A percentile compares a stretch with the other conserved stretches of the same genome.
phyloP scores from a whole-genome alignment of 2,797 vertebrate genomes.

The Emydoidea blandingii region DNA sequence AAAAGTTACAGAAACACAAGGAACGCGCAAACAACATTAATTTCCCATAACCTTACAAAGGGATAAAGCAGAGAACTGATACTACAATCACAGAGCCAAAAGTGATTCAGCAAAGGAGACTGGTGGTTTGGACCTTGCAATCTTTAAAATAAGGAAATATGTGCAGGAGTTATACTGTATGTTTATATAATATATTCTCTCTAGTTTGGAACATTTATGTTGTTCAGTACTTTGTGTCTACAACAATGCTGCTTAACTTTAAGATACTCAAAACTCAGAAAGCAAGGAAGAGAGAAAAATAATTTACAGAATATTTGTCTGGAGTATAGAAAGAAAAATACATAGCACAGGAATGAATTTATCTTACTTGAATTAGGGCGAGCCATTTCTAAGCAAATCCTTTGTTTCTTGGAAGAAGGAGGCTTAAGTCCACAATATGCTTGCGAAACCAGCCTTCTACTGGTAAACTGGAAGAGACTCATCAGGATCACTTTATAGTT shows the following conservation, averaged over 20 bases:
- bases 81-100: neutral
- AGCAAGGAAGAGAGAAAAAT: neutral
- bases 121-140: neutral
- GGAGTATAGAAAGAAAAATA: neutral
- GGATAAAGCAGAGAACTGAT: neutral
- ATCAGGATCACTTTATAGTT: slow-evolving; percentile 74
- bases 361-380: slow-evolving; percentile 88
- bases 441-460: slow-evolving; percentile 78
- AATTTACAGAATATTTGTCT: neutral
- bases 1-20: neutral
- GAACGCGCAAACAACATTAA: neutral
- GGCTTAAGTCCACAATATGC: slow-evolving; percentile 67
- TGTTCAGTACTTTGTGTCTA: neutral
- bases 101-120: neutral
- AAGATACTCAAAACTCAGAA: neutral
- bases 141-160: neutral
- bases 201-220: neutral
- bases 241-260: neutral
- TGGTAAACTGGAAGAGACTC: slow-evolving; percentile 79
- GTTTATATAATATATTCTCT: neutral
- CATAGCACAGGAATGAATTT: neutral
- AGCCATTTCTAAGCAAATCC: slow-evolving; percentile 74
- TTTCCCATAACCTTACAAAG: neutral
- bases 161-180: neutral
- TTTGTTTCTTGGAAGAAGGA: slow-evolving; percentile 54